Evolutionary conservation across 92 coral and sea anemone genomes (phyloP), one percentile per base, ranked within the genome.

Genomic region (Palythoa caribaeorum): DNA sequence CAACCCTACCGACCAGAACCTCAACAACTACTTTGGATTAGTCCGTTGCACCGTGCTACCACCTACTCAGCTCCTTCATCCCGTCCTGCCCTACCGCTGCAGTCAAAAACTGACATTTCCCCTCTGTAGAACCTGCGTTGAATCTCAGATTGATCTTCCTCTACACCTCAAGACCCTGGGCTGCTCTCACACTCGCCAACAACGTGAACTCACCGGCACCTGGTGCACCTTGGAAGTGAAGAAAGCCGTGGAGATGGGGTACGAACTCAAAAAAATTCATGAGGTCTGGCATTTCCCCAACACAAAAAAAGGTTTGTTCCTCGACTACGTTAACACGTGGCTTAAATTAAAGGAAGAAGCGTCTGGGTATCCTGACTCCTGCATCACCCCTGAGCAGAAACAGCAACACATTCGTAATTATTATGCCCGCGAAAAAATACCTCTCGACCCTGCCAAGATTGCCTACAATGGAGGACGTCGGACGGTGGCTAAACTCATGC

Each of bases 271-370:
- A 4, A 17, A 20, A n/a, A 12, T 89, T 10, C 6, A 83, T 20
- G 88, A 89, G 40, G 54, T 83, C 1, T 89, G 89, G 92, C 76
- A 86, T 1, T 90, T 90, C 6, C 10, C 4, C 17, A 21, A 28
- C 0, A 0, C 3, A 38, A 48, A 0, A 0, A 71, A 15, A 15
- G 78, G 88, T 12, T 74, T 90, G 8, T 86, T 90, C 70, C 2
- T 11, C 21, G 28, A 71, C 20, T 90, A 90, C 50, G 75, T 86
- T 5, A 39, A 90, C 37, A 86, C 89, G 0, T 90, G 73, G 62
- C 54, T 90, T 1, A 86, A 90, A 17, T 11, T 90, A 28, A 28
- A 28, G 14, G 79, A 90, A 63, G 86, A 90, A 78, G 90, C 90
- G 9, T 13, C 55, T 0, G 79, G 53, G 2, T 84, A 60, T 65